phyloP scores from a whole-genome alignment of 2,113 vertebrate genomes.

The Otus sunia region DNA sequence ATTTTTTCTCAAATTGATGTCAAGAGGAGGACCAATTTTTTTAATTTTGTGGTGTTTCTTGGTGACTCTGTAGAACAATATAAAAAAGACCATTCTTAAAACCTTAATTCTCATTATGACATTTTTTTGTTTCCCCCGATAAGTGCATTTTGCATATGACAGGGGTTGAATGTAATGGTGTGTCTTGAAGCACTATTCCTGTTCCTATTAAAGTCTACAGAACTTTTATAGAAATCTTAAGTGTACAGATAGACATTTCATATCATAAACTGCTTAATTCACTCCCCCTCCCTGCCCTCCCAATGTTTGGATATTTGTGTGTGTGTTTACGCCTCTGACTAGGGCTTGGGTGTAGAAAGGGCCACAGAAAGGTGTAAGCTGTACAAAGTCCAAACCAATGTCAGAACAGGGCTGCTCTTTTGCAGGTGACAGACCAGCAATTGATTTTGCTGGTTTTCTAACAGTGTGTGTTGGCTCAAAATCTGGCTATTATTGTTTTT shows the following conservation, averaged over 20 bases:
- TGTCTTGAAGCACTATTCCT: not conserved
- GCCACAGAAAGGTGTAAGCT: not conserved
- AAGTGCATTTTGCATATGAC: not conserved
- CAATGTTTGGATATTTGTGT: not conserved
- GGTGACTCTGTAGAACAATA: not conserved
- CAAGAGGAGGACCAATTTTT: not conserved
- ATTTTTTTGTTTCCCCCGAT: not conserved
- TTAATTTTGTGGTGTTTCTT: not conserved
- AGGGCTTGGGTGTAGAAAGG: not conserved
- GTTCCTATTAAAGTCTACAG: not conserved
- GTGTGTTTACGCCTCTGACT: not conserved
- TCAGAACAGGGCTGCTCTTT: not conserved
- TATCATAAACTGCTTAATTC: not conserved
- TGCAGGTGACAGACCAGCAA: not conserved
- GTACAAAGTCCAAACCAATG: not conserved
- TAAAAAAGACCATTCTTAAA: not conserved
- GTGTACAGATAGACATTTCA: not conserved
- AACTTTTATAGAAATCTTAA: not conserved
- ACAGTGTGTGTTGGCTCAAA: not conserved
- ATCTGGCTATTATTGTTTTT: not conserved
- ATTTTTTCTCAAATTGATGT: not conserved
- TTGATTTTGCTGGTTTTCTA: not conserved
- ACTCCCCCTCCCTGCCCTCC: too few relatives aligned
- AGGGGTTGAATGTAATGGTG: not conserved
- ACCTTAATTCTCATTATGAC: not conserved